Percentiles rank a stretch among this genome's conserved stretches.
Conservation (phyloP, 2,888 invertebrate genomes). For the Tetheella fluctuosa region DNA sequence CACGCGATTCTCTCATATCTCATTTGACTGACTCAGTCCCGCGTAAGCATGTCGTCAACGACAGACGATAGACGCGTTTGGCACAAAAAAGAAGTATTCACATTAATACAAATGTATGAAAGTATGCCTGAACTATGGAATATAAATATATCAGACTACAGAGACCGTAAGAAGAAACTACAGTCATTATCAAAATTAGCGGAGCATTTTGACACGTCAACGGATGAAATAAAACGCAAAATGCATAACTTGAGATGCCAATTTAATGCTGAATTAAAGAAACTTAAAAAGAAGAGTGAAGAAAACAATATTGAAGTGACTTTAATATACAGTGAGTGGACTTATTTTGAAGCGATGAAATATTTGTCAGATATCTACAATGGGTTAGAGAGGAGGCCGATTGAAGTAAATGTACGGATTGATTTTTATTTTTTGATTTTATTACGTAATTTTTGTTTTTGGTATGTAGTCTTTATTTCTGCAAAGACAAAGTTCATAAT, state of each 20-base stretch:
- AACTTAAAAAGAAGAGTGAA: constrained; percentile 10
- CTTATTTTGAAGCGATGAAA: constrained; percentile 11
- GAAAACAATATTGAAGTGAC: background rate
- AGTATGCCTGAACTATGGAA: constrained; percentile 15
- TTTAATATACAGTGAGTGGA: background rate
- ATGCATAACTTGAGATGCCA: constrained; percentile 18
- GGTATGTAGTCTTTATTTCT: background rate
- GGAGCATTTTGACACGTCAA: background rate
- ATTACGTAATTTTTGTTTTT: background rate
- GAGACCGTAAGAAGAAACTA: background rate
- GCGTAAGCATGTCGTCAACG: background rate
- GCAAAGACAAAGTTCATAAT: background rate
- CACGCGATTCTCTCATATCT: background rate
- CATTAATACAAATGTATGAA: constrained; percentile 7
- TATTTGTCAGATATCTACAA: background rate
- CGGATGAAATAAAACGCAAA: constrained; percentile 12
- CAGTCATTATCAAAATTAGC: background rate
- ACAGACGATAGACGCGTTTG: background rate
- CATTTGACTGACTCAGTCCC: background rate
- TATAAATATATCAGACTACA: background rate
- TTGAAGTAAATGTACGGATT: background rate
- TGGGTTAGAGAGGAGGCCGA: background rate
- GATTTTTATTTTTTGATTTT: background rate
- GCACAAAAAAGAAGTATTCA: constrained; percentile 9
- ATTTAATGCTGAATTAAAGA: constrained; percentile 18